These are phyloP conservation scores for Platerodrilus igneus DNA, from an alignment of 2,888 invertebrate species.

Conservation along the genomic window DNA sequence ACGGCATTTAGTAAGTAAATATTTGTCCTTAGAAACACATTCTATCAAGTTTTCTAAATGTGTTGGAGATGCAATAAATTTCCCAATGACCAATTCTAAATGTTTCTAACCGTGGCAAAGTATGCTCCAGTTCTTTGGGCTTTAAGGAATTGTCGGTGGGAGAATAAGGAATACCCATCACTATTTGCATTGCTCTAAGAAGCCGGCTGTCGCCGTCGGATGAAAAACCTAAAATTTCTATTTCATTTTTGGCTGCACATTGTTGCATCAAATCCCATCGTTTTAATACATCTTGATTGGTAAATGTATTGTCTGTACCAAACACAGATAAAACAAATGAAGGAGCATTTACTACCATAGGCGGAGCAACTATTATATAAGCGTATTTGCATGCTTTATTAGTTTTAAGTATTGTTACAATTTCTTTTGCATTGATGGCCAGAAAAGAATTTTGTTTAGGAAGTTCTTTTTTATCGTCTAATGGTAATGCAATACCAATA, in stretches of 20 bases:
- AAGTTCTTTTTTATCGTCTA: not conserved
- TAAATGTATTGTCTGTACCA: conserved; percentile 10
- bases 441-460: not conserved
- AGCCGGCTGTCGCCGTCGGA: conserved; percentile 5
- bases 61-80: not conserved
- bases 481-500: not conserved
- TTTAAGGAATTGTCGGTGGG: not conserved
- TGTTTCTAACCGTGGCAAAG: no score
- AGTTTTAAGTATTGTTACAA: not conserved
- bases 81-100: not conserved
- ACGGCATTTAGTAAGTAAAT: no score
- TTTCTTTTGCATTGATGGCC: not conserved
- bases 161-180: not conserved
- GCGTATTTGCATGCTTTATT: not conserved
- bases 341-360: conserved; percentile 1
- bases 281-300: conserved; percentile 1
- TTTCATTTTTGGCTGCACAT: conserved; percentile 1
- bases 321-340: conserved; percentile 5
- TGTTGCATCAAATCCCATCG: conserved; percentile 2
- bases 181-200: conserved; percentile 1
- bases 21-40: not conserved
- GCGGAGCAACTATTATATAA: conserved; percentile 6
- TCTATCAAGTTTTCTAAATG: not conserved
- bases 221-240: conserved; percentile 9
- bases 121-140: no score